Evolutionary conservation across 2,113 vertebrate genomes (phyloP), one percentile per base, ranked within the genome.

Genomic region (Muntiacus reevesi): DNA sequence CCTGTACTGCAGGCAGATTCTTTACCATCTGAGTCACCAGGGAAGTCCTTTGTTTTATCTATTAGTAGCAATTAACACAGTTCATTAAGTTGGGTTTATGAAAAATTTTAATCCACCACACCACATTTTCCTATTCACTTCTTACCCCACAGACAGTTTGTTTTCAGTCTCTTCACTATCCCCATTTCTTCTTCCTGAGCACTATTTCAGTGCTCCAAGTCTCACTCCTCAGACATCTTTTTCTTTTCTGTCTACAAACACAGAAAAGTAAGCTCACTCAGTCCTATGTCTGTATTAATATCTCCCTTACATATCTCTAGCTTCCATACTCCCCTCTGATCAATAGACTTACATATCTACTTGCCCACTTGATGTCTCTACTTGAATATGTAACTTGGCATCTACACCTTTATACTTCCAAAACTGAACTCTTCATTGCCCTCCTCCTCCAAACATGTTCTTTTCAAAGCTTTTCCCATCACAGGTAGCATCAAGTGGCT

Each of bases 211-310:
- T 16, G 59, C 2, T 64, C 52, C 52, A 47, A 9, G 16, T 27
- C 21, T 59, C 85, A 25, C 7, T 25, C 47, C 10, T 21, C 25
- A 21, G 4, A 12, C 2, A 19, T 30, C 16, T 43, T 62, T 45
- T 16, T 10, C 54, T 85, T 43, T 71, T 43, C 71, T 14, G 27
- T 17, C 15, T 23, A 25, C 13, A 52, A 15, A 27, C 5, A 36
- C 11, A 30, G 7, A 11, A 36, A 54, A n/a, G 52, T 27, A 52
- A 30, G 62, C 59, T 82, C 6, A 6, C 33, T 16, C 60, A 7
- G 40, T 6, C 19, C 50, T 9, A 2, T 0, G 8, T 40, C 16
- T 8, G 3, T 15, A 36, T 8, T 85, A 4, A 36, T 17, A 40
- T 3, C 17, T 45, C 21, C n/a, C 57, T 76, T 82, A 25, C 30